A percentile compares a stretch with the other conserved stretches of the same genome.
Conservation (phyloP, 2,888 invertebrate genomes). For the Caenorhabditis zanzibari region DNA sequence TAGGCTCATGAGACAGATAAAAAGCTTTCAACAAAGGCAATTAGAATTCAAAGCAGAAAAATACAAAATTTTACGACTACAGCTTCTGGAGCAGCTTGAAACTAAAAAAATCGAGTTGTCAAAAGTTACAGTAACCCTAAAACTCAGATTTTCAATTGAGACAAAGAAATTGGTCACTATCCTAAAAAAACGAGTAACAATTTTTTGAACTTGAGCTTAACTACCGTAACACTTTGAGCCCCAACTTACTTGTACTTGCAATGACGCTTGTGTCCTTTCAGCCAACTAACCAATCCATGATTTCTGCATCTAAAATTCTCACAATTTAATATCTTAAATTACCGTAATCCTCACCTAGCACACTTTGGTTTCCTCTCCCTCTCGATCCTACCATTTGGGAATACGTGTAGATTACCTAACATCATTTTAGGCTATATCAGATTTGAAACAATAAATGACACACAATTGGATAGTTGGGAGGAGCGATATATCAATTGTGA, state of each 20-base stretch:
- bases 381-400: constrained; percentile 70
- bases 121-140: no score
- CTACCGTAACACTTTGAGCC: not conserved
- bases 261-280: constrained; percentile 91
- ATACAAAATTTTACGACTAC: no score
- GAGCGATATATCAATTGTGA: constrained; percentile 30
- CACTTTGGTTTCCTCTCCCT: constrained; percentile 76
- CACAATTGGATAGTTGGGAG: constrained; percentile 33
- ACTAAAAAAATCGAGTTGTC: no score
- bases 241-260: constrained; percentile 90
- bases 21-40: no score
- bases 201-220: no score
- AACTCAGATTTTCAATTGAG: no score
- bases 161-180: no score
- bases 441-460: constrained; percentile 21
- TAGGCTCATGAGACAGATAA: no score
- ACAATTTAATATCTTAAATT: not conserved
- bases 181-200: no score
- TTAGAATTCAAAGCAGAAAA: no score
- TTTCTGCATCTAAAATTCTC: constrained; percentile 90
- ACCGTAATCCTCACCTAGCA: constrained; percentile 60
- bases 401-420: constrained; percentile 68
- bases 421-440: constrained; percentile 45
- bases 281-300: constrained; percentile 96
- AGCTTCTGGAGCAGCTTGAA: no score